A percentile compares a stretch with the other conserved stretches of the same genome.
phyloP scores from a whole-genome alignment of 2,888 invertebrate species.

The Panzeria rudis region DNA sequence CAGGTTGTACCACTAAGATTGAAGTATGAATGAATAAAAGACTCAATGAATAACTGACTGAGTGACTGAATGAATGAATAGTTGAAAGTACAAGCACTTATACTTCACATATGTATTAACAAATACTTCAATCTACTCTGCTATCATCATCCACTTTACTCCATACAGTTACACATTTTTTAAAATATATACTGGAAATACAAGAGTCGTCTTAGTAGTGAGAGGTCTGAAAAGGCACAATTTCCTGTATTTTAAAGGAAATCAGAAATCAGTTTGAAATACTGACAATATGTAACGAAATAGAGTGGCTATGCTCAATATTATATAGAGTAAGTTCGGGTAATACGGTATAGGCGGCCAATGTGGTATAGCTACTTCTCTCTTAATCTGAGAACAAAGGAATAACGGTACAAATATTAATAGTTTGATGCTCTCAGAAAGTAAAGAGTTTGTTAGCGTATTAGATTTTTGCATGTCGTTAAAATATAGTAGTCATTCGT shows the following conservation, averaged over 20 bases:
- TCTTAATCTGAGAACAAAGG: too few relatives aligned
- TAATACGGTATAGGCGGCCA: too few relatives aligned
- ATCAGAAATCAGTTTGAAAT: too few relatives aligned
- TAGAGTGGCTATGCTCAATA: too few relatives aligned
- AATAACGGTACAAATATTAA: too few relatives aligned
- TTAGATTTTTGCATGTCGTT: too few relatives aligned
- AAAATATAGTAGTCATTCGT: too few relatives aligned
- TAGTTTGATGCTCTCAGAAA: too few relatives aligned
- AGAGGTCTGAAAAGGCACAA: background rate
- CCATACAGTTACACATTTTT: background rate
- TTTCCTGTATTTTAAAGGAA: background rate
- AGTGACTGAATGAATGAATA: slow-evolving; percentile 26
- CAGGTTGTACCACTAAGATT: slow-evolving; percentile 52
- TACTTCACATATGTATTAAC: background rate
- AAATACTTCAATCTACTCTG: slow-evolving; percentile 6
- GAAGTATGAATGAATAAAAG: slow-evolving; percentile 44
- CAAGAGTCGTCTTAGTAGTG: slow-evolving; percentile 35
- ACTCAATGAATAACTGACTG: slow-evolving; percentile 28
- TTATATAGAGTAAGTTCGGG: too few relatives aligned
- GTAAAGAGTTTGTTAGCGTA: too few relatives aligned
- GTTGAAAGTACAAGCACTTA: slow-evolving; percentile 44
- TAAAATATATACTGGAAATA: background rate
- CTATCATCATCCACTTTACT: slow-evolving; percentile 1
- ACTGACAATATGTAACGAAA: too few relatives aligned
- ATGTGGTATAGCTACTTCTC: too few relatives aligned